Conservation (phyloP, 2,113 vertebrate species). For the Rousettus leschenaultii region DNA sequence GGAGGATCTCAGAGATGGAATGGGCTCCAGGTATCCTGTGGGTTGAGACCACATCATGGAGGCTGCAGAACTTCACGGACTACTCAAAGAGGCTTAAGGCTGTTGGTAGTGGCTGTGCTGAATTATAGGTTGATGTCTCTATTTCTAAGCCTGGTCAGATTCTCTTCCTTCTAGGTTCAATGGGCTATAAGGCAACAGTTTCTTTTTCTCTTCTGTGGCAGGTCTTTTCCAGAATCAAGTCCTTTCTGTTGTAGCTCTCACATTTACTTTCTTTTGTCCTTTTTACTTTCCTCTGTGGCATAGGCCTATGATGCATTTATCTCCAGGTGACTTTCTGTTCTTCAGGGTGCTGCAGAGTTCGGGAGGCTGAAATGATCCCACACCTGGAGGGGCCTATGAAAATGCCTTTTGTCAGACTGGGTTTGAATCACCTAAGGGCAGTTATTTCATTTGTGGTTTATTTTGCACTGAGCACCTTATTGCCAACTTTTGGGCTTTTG, state of each 20-base stretch:
- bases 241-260: neutral
- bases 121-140: neutral
- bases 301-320: fast-evolving
- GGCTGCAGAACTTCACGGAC: neutral
- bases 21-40: neutral
- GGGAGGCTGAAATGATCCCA: neutral
- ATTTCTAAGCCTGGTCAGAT: neutral
- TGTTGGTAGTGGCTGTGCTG: fast-evolving
- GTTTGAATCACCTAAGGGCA: neutral
- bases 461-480: neutral
- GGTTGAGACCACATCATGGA: neutral
- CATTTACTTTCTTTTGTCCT: neutral
- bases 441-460: neutral
- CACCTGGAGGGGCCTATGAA: neutral
- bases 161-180: neutral
- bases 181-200: neutral
- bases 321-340: neutral
- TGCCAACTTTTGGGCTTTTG: neutral
- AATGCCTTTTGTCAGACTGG: neutral
- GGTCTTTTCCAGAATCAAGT: neutral
- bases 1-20: too few relatives aligned
- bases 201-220: neutral
- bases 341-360: neutral
- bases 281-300: fast-evolving
- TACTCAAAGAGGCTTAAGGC: neutral